A percentile compares a stretch with the other conserved stretches of the same genome.
These are phyloP conservation scores for Pedicia rivosa DNA, from an alignment of 2,888 invertebrate genomes.

Conservation along the genomic window DNA sequence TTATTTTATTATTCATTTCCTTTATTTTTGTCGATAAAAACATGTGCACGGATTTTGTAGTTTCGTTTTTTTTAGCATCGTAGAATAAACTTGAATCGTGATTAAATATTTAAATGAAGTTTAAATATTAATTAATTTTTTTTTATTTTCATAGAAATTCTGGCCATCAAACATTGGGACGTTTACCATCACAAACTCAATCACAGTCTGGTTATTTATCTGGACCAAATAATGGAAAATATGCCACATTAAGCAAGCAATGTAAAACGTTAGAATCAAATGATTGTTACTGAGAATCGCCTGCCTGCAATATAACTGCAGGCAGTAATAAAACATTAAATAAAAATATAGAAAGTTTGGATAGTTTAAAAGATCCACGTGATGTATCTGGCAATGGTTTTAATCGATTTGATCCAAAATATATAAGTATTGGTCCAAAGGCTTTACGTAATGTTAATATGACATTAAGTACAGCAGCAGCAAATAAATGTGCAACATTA, in stretches of 20 bases:
- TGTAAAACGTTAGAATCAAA: constrained; percentile 87
- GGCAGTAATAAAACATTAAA: constrained; percentile 25
- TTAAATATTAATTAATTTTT: too few species aligned
- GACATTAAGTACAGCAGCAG: constrained; percentile 24
- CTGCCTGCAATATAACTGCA: constrained; percentile 37
- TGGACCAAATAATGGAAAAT: constrained; percentile 67
- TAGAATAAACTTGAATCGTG: too few species aligned
- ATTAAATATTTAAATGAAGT: too few species aligned
- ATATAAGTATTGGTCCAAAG: constrained; percentile 31
- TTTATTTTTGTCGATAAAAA: too few species aligned
- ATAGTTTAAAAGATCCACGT: constrained; percentile 24
- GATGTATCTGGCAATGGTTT: constrained; percentile 30
- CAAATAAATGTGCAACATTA: constrained; percentile 29
- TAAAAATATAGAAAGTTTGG: constrained; percentile 4
- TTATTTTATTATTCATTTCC: too few species aligned
- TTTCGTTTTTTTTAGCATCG: too few species aligned
- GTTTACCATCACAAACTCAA: constrained; percentile 37
- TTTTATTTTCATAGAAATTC: too few species aligned
- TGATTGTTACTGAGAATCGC: constrained; percentile 83
- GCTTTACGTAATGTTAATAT: constrained; percentile 23
- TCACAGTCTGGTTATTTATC: constrained; percentile 30
- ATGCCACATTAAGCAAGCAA: constrained; percentile 88
- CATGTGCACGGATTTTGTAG: too few species aligned
- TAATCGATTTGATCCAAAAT: constrained; percentile 32
- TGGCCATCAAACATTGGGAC: constrained; percentile 46